Evolutionary conservation across 2,888 invertebrate species (phyloP).

Genomic region (Scrobipalpa costella): DNA sequence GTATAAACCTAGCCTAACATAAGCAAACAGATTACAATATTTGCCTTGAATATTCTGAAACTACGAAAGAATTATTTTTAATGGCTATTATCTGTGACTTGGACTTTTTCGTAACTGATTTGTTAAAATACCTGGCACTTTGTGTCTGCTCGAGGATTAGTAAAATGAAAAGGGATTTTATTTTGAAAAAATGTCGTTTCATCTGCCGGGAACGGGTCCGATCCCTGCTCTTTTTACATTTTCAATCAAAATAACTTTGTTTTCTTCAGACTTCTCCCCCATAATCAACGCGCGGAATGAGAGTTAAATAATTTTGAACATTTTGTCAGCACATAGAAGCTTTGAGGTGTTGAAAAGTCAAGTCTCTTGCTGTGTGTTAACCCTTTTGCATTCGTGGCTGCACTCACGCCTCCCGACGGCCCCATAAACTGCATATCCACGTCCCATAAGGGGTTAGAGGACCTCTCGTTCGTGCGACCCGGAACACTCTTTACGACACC

Average conservation of each 20-base stretch:
- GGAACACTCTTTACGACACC: background rate
- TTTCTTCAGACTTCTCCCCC: constrained; percentile 67
- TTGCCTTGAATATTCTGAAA: constrained; percentile 20
- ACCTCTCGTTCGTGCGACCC: background rate
- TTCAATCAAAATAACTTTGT: constrained; percentile 77
- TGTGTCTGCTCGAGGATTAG: constrained; percentile 58
- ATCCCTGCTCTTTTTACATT: constrained; percentile 60
- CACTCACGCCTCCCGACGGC: constrained; percentile 27
- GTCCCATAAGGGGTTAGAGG: constrained; percentile 28
- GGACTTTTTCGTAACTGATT: constrained; percentile 46
- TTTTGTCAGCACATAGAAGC: constrained; percentile 57
- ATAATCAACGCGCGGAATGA: constrained; percentile 67
- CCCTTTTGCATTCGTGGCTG: constrained; percentile 29
- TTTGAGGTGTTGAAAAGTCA: constrained; percentile 56
- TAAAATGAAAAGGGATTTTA: constrained; percentile 64
- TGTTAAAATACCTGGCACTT: constrained; percentile 42
- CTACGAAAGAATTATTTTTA: constrained; percentile 11
- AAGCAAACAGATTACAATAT: constrained; percentile 15
- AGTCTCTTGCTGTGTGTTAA: constrained; percentile 40
- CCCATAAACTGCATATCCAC: constrained; percentile 34
- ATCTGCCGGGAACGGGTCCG: constrained; percentile 30
- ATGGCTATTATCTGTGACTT: constrained; percentile 22
- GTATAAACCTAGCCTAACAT: constrained; percentile 7
- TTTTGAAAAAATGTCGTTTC: constrained; percentile 50
- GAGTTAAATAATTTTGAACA: constrained; percentile 73